These are phyloP conservation scores for Oryzias celebensis DNA, from an alignment of 2,113 vertebrate species.

Conservation along the genomic window DNA sequence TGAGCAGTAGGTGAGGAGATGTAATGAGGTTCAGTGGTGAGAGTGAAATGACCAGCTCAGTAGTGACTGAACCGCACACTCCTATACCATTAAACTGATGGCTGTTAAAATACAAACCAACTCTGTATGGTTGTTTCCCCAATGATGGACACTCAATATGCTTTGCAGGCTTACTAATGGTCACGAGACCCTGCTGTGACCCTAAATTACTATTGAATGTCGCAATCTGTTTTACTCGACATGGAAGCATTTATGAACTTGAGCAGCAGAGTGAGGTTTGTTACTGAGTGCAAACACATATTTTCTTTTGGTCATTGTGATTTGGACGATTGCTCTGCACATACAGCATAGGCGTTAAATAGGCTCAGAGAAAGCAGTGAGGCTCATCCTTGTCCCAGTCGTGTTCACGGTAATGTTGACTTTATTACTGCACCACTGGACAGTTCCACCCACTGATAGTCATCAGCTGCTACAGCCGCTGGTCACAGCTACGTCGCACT, in stretches of 20 bases:
- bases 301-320: conserved; percentile 16
- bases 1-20: conserved; percentile 19
- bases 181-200: conserved; percentile 30
- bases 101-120: conserved; percentile 18
- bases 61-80: conserved; percentile 14
- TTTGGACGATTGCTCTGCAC: conserved; percentile 7
- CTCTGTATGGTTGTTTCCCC: conserved; percentile 25
- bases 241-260: conserved; percentile 43
- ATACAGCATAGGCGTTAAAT: background rate
- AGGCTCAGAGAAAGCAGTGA: conserved; percentile 3
- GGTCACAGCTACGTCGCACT: conserved; percentile 63
- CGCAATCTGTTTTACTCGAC: conserved; percentile 43
- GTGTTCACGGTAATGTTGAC: conserved; percentile 55
- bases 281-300: conserved; percentile 33
- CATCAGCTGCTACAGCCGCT: conserved; percentile 61
- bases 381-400: conserved; percentile 22
- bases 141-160: conserved; percentile 36
- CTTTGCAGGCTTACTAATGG: conserved; percentile 42
- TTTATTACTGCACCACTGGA: conserved; percentile 64
- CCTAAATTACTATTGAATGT: conserved; percentile 41
- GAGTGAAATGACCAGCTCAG: conserved; percentile 21
- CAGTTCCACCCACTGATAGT: conserved; percentile 58
- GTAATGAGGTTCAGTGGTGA: conserved; percentile 34
- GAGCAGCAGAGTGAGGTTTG: conserved; percentile 31
- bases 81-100: conserved; percentile 17